Base-by-base conservation (phyloP, 1,140 invertebrate species). In the Bombus terrestris region DNA sequence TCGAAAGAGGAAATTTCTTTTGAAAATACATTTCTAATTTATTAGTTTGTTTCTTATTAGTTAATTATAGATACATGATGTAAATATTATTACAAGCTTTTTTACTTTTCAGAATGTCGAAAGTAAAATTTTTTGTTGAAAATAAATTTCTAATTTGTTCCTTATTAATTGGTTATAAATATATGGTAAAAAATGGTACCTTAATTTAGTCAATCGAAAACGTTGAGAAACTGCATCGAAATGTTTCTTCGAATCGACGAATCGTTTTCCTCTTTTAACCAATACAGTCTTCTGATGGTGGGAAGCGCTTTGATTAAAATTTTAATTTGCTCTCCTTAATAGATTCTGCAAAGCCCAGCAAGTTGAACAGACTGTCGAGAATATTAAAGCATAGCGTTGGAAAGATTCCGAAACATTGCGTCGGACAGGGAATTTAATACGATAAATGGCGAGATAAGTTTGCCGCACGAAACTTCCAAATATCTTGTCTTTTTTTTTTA, bases 291-390 rank as follows among this genome's bases (percentile, higher is more conserved):
- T 12, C 10, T 12, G 18, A 28, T 35, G 25, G 15, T 12, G 35
- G 13, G 3, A 62, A 73, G 22, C n/a, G 15, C 37, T 47, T 53
- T 82, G 37, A 77, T 88, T 88, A 77, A 69, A 73, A 78, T 78
- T 68, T 59, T 32, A 64, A 66, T 79, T 47, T 47, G 18, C 32
- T 6, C 15, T 39, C 22, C 22, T 66, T 37, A 35, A 68, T 68
- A 47, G 64, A 79, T 37, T 78, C 13, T n/a, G 25, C 53, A 12
- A 28, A 37, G 8, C 35, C 22, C 1, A n/a, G 39, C 3, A 43
- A 79, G 39, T 68, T 32, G 59, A 32, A n/a, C 59, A 66, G 28
- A 12, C 39, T 47, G 47, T 53, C 37, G 12, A 22, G 77, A 64
- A 79, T 79, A 79, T 79, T 47, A 68, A 47, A 68, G n/a, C 22